Percentiles rank a stretch among this genome's conserved stretches.
These are phyloP conservation scores for Sigmodon hispidus DNA, from an alignment of 2,113 vertebrate species.

Conservation along the genomic window DNA sequence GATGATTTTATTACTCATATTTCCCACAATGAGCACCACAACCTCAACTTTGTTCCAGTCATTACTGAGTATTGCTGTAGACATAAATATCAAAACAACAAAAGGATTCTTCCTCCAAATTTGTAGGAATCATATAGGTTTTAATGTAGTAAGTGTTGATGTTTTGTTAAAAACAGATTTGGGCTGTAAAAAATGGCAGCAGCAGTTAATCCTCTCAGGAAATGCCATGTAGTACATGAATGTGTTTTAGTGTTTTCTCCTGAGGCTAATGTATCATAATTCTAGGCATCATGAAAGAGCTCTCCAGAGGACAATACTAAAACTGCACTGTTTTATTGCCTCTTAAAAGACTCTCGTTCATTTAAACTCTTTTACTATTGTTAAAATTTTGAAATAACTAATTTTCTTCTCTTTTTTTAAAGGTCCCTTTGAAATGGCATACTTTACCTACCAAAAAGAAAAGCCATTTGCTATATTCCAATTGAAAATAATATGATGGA, in stretches of 20 bases:
- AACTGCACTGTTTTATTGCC: slow-evolving; percentile 81
- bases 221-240: slow-evolving; percentile 80
- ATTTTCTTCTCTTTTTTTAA: neutral
- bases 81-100: slow-evolving; percentile 78
- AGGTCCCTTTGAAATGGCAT: neutral
- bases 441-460: neutral
- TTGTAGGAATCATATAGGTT: slow-evolving; percentile 79
- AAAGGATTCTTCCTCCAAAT: slow-evolving; percentile 77
- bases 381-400: slow-evolving; percentile 78
- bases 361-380: slow-evolving; percentile 80
- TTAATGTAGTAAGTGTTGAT: slow-evolving; percentile 81
- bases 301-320: slow-evolving; percentile 83
- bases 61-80: slow-evolving; percentile 79
- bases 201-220: slow-evolving; percentile 80
- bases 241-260: slow-evolving; percentile 83
- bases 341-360: slow-evolving; percentile 80
- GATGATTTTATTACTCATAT: slow-evolving; percentile 93
- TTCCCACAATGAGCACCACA: slow-evolving; percentile 83
- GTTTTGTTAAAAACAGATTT: slow-evolving; percentile 81
- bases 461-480: neutral
- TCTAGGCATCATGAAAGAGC: slow-evolving; percentile 83
- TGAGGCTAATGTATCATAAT: slow-evolving; percentile 86
- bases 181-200: slow-evolving; percentile 80
- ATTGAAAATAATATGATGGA: neutral
- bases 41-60: slow-evolving; percentile 82